phyloP scores from a whole-genome alignment of 2,797 vertebrate genomes.

The Pangasius macronema region DNA sequence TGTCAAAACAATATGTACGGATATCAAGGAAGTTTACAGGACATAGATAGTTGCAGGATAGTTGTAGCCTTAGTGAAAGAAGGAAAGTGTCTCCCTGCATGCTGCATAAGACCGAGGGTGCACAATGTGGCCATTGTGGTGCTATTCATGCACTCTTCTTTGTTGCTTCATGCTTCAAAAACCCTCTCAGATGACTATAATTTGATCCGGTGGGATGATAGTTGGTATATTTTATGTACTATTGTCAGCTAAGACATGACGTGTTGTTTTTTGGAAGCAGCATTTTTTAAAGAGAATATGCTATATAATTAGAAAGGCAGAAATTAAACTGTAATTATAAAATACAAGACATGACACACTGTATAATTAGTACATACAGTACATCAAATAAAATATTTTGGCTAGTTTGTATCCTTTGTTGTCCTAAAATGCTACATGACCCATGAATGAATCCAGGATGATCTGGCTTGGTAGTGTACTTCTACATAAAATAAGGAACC shows the following conservation, averaged over 20 bases:
- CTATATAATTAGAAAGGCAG: not conserved
- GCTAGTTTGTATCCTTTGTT: not conserved
- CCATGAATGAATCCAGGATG: not conserved
- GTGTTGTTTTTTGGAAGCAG: not conserved
- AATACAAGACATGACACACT: not conserved
- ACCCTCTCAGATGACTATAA: constrained; percentile 4
- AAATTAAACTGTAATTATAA: not conserved
- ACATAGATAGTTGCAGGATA: constrained; percentile 25
- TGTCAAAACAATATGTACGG: not conserved
- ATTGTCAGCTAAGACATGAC: not conserved
- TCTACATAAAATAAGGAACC: not conserved
- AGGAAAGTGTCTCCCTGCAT: constrained; percentile 26
- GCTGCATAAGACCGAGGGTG: constrained; percentile 15
- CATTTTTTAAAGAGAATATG: not conserved
- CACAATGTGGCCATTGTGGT: constrained; percentile 50
- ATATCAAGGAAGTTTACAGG: constrained; percentile 36
- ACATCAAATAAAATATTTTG: not conserved
- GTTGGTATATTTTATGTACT: constrained; percentile 8
- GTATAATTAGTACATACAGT: not conserved
- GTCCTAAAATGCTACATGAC: not conserved
- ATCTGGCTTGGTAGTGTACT: not conserved
- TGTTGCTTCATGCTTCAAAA: constrained; percentile 39
- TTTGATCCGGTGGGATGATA: constrained; percentile 14
- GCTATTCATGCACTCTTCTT: constrained; percentile 38
- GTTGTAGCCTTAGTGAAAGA: constrained; percentile 33